Evolutionary conservation across 1,140 invertebrate species (phyloP).

Genomic region (Aphelenchoides avenae): DNA sequence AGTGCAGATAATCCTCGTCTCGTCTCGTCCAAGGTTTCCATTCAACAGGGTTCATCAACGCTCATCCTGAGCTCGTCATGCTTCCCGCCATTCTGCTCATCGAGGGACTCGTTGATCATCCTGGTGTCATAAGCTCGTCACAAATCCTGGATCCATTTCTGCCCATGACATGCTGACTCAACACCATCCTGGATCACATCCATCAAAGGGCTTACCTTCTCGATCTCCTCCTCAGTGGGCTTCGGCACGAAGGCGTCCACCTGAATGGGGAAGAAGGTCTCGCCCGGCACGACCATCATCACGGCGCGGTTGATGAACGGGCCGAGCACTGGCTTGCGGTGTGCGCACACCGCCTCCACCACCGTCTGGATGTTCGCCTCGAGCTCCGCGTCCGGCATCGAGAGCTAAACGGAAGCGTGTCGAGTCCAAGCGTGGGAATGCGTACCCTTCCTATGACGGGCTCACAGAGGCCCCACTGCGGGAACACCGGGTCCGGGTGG

Average conservation of each 20-base stretch:
- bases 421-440: too few species aligned
- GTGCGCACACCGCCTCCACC: slow-evolving; percentile 44
- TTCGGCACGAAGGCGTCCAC: slow-evolving; percentile 45
- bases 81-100: too few species aligned
- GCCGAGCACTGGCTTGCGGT: slow-evolving; percentile 51
- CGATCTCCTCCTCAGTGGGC: slow-evolving; percentile 52
- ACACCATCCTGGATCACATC: background rate
- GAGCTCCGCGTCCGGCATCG: slow-evolving; percentile 50
- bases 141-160: too few species aligned
- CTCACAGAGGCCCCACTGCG: slow-evolving; percentile 51
- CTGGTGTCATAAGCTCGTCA: too few species aligned
- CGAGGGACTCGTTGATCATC: too few species aligned
- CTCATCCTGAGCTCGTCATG: too few species aligned
- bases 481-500: slow-evolving; percentile 49
- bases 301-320: slow-evolving; percentile 53
- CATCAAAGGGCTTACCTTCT: slow-evolving; percentile 34
- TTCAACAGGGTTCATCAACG: too few species aligned
- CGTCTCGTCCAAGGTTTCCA: too few species aligned
- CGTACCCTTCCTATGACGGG: slow-evolving; percentile 49
- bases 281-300: slow-evolving; percentile 48
- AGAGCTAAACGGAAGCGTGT: slow-evolving; percentile 37
- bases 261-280: slow-evolving; percentile 38
- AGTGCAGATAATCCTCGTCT: too few species aligned
- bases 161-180: too few species aligned
- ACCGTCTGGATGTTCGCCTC: slow-evolving; percentile 50